A percentile compares a stretch with the other conserved stretches of the same genome.
These are phyloP conservation scores for Cheilosia urbana DNA, from an alignment of 2,888 invertebrate species.

Conservation along the genomic window DNA sequence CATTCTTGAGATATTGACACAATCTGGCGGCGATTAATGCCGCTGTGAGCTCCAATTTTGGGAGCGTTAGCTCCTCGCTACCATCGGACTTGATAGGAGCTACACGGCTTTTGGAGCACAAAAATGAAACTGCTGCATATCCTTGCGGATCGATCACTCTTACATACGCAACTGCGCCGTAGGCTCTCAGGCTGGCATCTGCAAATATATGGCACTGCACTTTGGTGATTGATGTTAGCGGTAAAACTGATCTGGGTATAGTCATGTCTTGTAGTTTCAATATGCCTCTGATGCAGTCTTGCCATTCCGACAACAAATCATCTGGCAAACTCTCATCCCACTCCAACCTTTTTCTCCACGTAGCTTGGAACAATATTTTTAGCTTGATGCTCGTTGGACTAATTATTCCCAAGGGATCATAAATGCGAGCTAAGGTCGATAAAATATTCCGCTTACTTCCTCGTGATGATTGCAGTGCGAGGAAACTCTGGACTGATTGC, in stretches of 20 bases:
- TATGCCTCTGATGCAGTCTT: slow-evolving; percentile 20
- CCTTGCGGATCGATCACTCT: slow-evolving; percentile 1
- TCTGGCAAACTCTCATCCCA: slow-evolving; percentile 25
- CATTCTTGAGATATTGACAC: slow-evolving; percentile 17
- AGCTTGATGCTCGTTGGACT: slow-evolving; percentile 17
- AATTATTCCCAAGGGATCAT: slow-evolving; percentile 28
- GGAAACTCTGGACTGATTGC: slow-evolving; percentile 17
- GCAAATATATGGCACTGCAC: slow-evolving; percentile 45
- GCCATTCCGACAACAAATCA: slow-evolving; percentile 19
- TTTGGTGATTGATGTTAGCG: background rate
- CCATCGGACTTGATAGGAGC: slow-evolving; percentile 35
- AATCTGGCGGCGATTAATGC: slow-evolving; percentile 41
- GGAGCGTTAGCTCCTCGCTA: slow-evolving; percentile 16
- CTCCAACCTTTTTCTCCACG: slow-evolving; percentile 21
- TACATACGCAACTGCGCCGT: slow-evolving; percentile 40
- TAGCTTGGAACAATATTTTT: slow-evolving; percentile 28
- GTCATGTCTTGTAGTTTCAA: slow-evolving; percentile 6
- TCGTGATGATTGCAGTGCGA: background rate
- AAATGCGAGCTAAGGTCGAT: slow-evolving; percentile 13
- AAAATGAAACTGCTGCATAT: slow-evolving; percentile 6
- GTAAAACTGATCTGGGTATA: slow-evolving; percentile 20
- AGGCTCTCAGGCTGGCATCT: slow-evolving; percentile 49
- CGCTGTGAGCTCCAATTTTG: slow-evolving; percentile 45
- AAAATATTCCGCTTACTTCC: slow-evolving; percentile 25
- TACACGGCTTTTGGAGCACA: slow-evolving; percentile 45